These are phyloP conservation scores for Micromesistius poutassou DNA, from an alignment of 2,797 vertebrate genomes.

Conservation along the genomic window DNA sequence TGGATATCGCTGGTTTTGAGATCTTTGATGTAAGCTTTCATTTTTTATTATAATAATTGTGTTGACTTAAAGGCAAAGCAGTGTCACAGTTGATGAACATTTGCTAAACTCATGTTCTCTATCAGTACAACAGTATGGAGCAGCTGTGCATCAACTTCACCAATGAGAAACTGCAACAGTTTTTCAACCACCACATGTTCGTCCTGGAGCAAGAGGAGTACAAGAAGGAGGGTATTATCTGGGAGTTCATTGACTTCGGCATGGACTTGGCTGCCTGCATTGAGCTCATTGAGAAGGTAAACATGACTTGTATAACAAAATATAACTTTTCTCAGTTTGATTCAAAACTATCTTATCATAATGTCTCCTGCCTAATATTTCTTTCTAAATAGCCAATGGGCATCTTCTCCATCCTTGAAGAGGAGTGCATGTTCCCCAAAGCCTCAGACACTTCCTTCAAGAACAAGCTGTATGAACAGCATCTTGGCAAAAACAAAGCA, in stretches of 20 bases:
- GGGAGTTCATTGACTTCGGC: slow-evolving; percentile 64
- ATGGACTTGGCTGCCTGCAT: slow-evolving; percentile 67
- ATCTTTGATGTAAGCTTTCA: background rate
- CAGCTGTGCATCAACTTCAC: slow-evolving; percentile 79
- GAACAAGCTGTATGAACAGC: slow-evolving; percentile 87
- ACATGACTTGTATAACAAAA: background rate
- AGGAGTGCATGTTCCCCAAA: slow-evolving; percentile 88
- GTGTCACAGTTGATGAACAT: too few relatives aligned
- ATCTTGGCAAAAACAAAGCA: slow-evolving; percentile 80
- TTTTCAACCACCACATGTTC: slow-evolving; percentile 76
- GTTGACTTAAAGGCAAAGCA: background rate
- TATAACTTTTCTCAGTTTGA: background rate
- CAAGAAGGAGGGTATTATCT: slow-evolving; percentile 76
- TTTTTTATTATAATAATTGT: background rate
- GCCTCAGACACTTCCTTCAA: slow-evolving; percentile 81
- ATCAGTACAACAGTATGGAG: slow-evolving; percentile 45
- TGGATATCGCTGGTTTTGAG: slow-evolving; percentile 1
- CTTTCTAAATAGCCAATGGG: slow-evolving; percentile 72
- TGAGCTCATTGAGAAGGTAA: slow-evolving; percentile 78
- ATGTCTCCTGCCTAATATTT: background rate
- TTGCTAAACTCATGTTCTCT: slow-evolving; percentile 43
- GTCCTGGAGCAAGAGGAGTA: slow-evolving; percentile 77
- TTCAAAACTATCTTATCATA: slow-evolving; percentile 30
- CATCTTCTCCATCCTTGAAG: slow-evolving; percentile 84
- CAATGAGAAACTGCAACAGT: slow-evolving; percentile 77